Base-by-base conservation (phyloP, 2,113 vertebrate species). In the Atherinomorus stipes region DNA sequence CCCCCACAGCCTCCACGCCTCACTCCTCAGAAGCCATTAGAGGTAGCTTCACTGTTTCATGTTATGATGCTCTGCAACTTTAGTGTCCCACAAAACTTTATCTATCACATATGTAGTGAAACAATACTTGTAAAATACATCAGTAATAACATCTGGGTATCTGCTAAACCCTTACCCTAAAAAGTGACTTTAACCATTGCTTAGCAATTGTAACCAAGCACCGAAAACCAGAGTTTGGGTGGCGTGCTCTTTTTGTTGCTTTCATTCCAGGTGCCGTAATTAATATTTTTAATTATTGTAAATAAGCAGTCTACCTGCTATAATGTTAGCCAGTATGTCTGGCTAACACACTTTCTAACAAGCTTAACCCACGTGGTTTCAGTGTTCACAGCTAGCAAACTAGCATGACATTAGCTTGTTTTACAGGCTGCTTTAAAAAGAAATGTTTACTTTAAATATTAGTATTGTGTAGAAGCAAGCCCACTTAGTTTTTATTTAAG, bases 1-100 rank as follows among this genome's bases (percentile, higher is more conserved):
- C 58, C 34, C 62, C n/a, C 26, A 21, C 37, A 52, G 53, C 21
- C 45, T 64, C 52, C 67, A 42, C 51, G 16, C 26, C 19, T 49
- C 62, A 54, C 1, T 22, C 19, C 56, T 47, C 59, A 49, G 58
- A 67, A 28, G 13, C 51, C 19, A 5, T 40, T 44, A 65, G 4
- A 13, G 26, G 19, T 25, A 19, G 21, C 9, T 50, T 0, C 4
- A 26, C 0, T 53, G 12, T 12, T n/a, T 42, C 47, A 28, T 51
- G 11, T 25, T 51, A 34, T 26, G 10, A 1, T 47, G 11, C 44
- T 21, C 28, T 56, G 13, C 4, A 34, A 34, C 7, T 74, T 45
- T 28, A 50, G 10, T 13, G 9, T 42, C 38, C 13, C 13, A 13
- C 13, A 23, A 60, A 15, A 28, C 23, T 47, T 19, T 21, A 25